Base-by-base conservation (phyloP, 2,888 invertebrate genomes). In the Hirtodrosophila trivittata region DNA sequence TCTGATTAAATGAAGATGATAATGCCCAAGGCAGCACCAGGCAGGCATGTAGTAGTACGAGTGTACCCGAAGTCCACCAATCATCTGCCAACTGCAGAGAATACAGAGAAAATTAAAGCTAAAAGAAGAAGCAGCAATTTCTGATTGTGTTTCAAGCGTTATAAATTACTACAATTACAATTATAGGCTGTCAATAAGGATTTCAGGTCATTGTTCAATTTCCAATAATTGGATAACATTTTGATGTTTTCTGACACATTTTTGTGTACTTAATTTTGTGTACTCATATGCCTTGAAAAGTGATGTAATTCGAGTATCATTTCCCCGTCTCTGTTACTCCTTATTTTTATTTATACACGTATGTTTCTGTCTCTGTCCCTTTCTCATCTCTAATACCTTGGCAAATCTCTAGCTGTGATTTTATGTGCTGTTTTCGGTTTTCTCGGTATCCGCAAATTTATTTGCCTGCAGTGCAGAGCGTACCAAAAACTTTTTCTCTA, bases 401-500 rank as follows among this genome's bases (percentile, higher is more conserved):
- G 55, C 71, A 76, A 72, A 72, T 85, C 82, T 77, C 66, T 75
- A 56, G 63, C 81, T 75, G 83, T 85, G 80, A 80, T 80, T 85
- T 80, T 80, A 80, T 85, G 76, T 80, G 76, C 86, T 80, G 78
- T 82, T 82, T 80, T 80, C 72, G 86, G 78, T 85, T 84, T 33
- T 21, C 18, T 78, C 62, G 66, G 85, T 81, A 84, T 78, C 78
- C 78, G 76, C 60, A 80, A 80, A 80, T 80, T 80, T 80, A 80
- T 80, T 80, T 80, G 86, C 76, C 80, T 80, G 80, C 80, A 80
- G 78, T 80, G 78, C 86, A 66, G 85, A 77, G 75, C 66, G 71
- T 65, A 55, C 71, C 54, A 51, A 74, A 77, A 77, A 66, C 54
- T 74, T 76, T 80, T 84, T 45, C 32, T 65, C 16, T 21, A 5